Evolutionary conservation across 1,140 invertebrate genomes (phyloP), one percentile per base, ranked within the genome.

Genomic region (Leptonema lineaticorne): DNA sequence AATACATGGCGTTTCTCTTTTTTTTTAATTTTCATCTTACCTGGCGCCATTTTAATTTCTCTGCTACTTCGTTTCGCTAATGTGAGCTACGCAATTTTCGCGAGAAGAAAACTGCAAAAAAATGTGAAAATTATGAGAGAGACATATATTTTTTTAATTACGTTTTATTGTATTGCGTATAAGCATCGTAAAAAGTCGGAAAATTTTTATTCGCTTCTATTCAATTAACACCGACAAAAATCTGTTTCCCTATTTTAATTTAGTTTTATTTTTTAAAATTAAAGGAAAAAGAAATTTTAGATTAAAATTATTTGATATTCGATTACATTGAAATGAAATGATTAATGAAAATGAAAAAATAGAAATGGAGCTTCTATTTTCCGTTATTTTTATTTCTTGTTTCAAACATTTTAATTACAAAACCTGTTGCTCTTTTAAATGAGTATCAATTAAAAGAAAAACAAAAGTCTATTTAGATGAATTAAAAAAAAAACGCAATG

Each of bases 1-100:
- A 50, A 64, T 64, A 50, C 29, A 64, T 50, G 26, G 41, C 45
- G 45, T 64, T 53, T 64, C 62, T 50, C n/a, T n/a, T n/a, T 64
- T 64, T 37, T 50, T 64, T 29, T 48, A 63, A 46, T 46, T 64
- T 46, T 30, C 22, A 22, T 30, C 30, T 64, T 50, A 64, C 62
- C 62, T 64, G 62, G 29, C 28, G 30, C 14, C 30, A 20, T 63
- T 28, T 64, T 64, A 64, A 64, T 64, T 64, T 50, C 1, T 18
- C 28, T n/a, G n/a, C n/a, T n/a, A n/a, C n/a, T 62, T 62, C 58
- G 11, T 18, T n/a, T n/a, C n/a, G 14, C 33, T 62, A 18, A 33
- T 33, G 24, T 62, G 29, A 16, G 41, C 58, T 62, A 9, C 7
- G 28, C 29, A 33, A 62, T 20, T 62, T 41, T 30, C 1, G 8